Percentiles rank a stretch among this genome's conserved stretches.
Conservation (phyloP, 2,797 vertebrate genomes). For the Chelonia mydas region DNA sequence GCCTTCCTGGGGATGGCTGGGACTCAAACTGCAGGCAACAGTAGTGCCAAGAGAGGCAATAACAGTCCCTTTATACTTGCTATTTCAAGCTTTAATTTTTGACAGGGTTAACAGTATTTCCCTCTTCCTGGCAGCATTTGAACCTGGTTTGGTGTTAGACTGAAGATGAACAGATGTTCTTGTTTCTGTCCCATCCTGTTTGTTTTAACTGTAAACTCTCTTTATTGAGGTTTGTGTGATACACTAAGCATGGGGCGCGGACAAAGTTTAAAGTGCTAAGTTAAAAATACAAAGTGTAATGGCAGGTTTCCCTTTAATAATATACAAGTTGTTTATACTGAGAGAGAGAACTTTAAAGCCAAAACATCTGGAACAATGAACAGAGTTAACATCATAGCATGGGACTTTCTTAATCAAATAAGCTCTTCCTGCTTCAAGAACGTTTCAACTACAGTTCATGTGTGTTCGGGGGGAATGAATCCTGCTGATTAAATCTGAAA, state of each 20-base stretch:
- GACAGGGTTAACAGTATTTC: not conserved
- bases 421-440: not conserved
- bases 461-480: not conserved
- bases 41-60: not conserved
- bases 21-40: not conserved
- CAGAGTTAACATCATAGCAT: not conserved
- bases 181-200: not conserved
- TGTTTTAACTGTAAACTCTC: not conserved
- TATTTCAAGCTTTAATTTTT: not conserved
- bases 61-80: not conserved
- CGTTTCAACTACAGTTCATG: rapidly evolving
- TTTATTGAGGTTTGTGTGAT: not conserved
- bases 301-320: not conserved
- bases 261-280: not conserved
- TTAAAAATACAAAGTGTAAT: rapidly evolving
- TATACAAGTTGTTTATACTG: not conserved
- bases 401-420: not conserved
- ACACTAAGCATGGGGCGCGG: not conserved
- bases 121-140: not conserved
- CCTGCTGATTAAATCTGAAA: rapidly evolving
- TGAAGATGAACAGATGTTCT: rapidly evolving
- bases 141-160: not conserved
- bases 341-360: not conserved
- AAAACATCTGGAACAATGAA: not conserved
- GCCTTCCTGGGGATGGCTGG: not conserved